Conservation (phyloP, 1,140 invertebrate species). For the Chironomus tepperi region DNA sequence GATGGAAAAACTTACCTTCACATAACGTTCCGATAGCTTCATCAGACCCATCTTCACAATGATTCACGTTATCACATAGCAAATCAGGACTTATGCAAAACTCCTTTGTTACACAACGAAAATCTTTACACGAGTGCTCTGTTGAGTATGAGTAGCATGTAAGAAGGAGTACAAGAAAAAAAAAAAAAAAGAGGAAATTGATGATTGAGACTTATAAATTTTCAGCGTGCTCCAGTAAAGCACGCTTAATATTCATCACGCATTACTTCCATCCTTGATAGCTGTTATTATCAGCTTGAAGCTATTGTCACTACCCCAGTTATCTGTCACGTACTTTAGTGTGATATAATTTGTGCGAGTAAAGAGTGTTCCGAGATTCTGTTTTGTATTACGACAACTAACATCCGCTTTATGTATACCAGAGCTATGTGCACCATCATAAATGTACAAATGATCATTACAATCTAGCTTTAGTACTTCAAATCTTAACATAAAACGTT, state of each 20-base stretch:
- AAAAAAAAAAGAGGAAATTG: not conserved
- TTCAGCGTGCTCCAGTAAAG: not conserved
- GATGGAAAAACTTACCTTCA: slow-evolving; percentile 55
- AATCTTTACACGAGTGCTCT: slow-evolving; percentile 83
- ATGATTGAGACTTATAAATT: not conserved
- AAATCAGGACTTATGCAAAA: slow-evolving; percentile 85
- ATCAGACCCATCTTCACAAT: slow-evolving; percentile 87
- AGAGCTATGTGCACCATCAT: slow-evolving; percentile 82
- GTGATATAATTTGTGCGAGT: slow-evolving; percentile 89
- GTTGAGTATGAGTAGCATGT: slow-evolving; percentile 27
- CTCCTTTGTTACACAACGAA: slow-evolving; percentile 71
- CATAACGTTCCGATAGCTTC: slow-evolving; percentile 72
- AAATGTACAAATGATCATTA: slow-evolving; percentile 87
- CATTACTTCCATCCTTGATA: slow-evolving; percentile 78
- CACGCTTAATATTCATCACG: not conserved
- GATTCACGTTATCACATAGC: slow-evolving; percentile 80
- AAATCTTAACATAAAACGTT: slow-evolving; percentile 88
- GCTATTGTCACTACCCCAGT: slow-evolving; percentile 84
- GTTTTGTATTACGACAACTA: slow-evolving; percentile 80
- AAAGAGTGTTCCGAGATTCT: slow-evolving; percentile 76
- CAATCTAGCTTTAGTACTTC: slow-evolving; percentile 72
- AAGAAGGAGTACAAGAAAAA: not conserved
- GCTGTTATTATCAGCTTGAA: slow-evolving; percentile 89
- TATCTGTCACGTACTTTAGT: slow-evolving; percentile 85
- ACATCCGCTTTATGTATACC: slow-evolving; percentile 80